Base-by-base conservation (phyloP, 1,140 invertebrate genomes). In the Zaprionus inermis region DNA sequence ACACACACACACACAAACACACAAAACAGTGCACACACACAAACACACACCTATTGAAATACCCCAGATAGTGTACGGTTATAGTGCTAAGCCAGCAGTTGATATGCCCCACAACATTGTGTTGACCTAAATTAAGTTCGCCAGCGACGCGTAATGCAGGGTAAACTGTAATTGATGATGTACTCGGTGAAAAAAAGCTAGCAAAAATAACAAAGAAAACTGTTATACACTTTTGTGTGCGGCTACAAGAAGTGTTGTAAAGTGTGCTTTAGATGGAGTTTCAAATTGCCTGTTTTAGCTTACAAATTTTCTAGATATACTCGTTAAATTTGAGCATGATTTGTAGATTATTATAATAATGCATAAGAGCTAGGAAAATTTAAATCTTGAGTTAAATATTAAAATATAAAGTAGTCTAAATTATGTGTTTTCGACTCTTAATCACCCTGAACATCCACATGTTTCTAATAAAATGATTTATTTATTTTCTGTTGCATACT, bases 101-200 rank as follows among this genome's bases (percentile, higher is more conserved):
- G 56, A 63, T 55, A 32, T 58, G 22, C 18, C 41, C 16, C 16
- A 34, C 28, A 60, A 41, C 49, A 55, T 49, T 44, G 30, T 36
- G 10, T 32, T 68, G 70, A 72, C 70, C 70, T 30, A 72, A 56
- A 72, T 60, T 46, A 46, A 24, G n/a, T 20, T 28, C n/a, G 20
- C n/a, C 14, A 44, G 44, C 46, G 24, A 22, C 32, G 34, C 46
- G 11, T 49, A 24, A 28, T 59, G 20, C 34, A n/a, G 20, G n/a
- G 52, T 54, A 51, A 66, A 30, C 34, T 41, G 16, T 38, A 55
- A 59, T 49, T 68, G 49, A 54, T 55, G 56, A 11, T 22, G 51
- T n/a, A 11, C 54, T 56, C 20, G 10, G 30, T 16, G 38, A 6
- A 16, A 41, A 9, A 32, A 38, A 38, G 14, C 5, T 4, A 24